Percentiles rank a stretch among this genome's conserved stretches.
Evolutionary conservation across 2,797 vertebrate genomes (phyloP).

Genomic region (Hypotaenidia philippensis): DNA sequence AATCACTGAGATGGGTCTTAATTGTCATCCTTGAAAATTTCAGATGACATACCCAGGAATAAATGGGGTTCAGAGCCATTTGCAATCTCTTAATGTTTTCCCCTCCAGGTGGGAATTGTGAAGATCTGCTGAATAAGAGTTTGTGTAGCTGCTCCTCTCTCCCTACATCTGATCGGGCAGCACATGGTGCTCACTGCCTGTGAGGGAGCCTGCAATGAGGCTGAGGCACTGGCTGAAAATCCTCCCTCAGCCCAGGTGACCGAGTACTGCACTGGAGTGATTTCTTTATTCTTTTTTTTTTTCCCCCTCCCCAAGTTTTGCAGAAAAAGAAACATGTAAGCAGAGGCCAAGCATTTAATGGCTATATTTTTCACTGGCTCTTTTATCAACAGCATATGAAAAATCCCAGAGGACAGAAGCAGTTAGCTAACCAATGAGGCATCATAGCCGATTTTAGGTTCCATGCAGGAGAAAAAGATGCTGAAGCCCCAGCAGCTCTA

Average conservation of each 20-base stretch:
- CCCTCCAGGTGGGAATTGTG: neutral
- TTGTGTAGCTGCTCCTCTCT: neutral
- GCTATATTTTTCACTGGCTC: constrained; percentile 54
- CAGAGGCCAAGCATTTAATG: constrained; percentile 8
- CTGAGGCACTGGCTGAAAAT: neutral
- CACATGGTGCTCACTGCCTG: neutral
- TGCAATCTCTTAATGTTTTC: neutral
- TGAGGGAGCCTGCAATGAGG: neutral
- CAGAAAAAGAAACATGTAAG: constrained; percentile 6
- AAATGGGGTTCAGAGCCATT: neutral
- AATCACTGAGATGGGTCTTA: constrained; percentile 3
- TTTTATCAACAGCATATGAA: constrained; percentile 29
- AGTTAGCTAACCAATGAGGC: constrained; percentile 71
- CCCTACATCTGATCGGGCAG: neutral
- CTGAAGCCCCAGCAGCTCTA: constrained; percentile 19
- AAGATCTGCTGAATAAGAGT: neutral
- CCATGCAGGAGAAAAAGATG: constrained; percentile 35
- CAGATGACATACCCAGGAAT: neutral
- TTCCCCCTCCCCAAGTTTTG: neutral
- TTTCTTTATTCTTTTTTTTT: neutral
- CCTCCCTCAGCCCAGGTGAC: neutral
- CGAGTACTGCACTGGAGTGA: neutral
- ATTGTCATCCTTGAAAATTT: constrained; percentile 29
- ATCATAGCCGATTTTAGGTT: constrained; percentile 52
- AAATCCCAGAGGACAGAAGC: constrained; percentile 63